phyloP scores from a whole-genome alignment of 2,888 invertebrate genomes.

The Sycophila texana region DNA sequence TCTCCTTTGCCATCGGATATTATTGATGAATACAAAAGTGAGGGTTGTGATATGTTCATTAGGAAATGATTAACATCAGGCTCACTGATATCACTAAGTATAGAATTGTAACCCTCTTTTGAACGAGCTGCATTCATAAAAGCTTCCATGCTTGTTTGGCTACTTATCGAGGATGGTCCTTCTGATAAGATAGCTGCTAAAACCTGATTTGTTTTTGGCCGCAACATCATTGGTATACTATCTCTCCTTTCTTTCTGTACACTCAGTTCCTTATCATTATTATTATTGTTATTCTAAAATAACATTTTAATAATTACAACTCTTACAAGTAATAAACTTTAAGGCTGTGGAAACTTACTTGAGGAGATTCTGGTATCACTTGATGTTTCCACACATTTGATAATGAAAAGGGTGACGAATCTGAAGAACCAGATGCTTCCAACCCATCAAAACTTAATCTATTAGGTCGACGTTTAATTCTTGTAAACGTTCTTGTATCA shows the following conservation, averaged over 20 bases:
- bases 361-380: slow-evolving; percentile 43
- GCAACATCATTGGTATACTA: slow-evolving; percentile 56
- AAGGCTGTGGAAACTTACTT: slow-evolving; percentile 40
- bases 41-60: slow-evolving; percentile 71
- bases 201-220: slow-evolving; percentile 56
- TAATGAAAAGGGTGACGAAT: slow-evolving; percentile 29
- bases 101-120: slow-evolving; percentile 69
- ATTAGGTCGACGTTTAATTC: slow-evolving; percentile 79
- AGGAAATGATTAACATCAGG: slow-evolving; percentile 68
- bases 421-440: slow-evolving; percentile 40
- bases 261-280: slow-evolving; percentile 36
- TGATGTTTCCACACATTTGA: slow-evolving; percentile 54
- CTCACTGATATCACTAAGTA: slow-evolving; percentile 68
- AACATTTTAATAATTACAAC: slow-evolving; percentile 8
- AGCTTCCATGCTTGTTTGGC: slow-evolving; percentile 71
- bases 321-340: neutral
- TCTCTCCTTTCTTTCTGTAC: slow-evolving; percentile 48
- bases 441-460: slow-evolving; percentile 45
- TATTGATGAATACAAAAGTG: slow-evolving; percentile 67
- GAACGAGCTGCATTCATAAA: slow-evolving; percentile 70
- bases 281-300: slow-evolving; percentile 33
- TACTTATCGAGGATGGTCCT: slow-evolving; percentile 59
- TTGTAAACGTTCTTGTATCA: slow-evolving; percentile 84
- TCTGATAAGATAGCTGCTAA: slow-evolving; percentile 52
- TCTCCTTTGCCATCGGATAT: slow-evolving; percentile 57